These are phyloP conservation scores for Aphelinus atriplicis DNA, from an alignment of 1,140 invertebrate genomes.

Conservation along the genomic window DNA sequence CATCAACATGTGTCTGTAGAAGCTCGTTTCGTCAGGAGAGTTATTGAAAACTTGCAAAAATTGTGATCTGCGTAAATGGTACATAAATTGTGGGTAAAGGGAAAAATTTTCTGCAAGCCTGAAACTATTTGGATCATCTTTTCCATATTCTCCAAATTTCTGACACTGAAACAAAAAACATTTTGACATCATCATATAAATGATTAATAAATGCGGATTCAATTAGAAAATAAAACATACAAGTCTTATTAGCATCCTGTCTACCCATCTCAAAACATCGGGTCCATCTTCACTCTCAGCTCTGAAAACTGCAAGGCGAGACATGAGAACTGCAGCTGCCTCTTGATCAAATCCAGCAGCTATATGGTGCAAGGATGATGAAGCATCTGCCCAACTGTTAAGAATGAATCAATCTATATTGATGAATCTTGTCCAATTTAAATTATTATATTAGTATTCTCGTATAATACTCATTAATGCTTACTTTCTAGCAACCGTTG, in stretches of 20 bases:
- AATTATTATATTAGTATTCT: constrained; percentile 3
- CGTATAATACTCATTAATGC: constrained; percentile 45
- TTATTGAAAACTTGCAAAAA: constrained; percentile 99
- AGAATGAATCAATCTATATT: constrained; percentile 37
- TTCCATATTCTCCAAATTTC: constrained; percentile 98
- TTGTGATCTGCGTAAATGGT: constrained; percentile 96
- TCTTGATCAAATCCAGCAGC: constrained; percentile 98
- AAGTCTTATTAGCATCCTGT: constrained; percentile 96
- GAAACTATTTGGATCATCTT: constrained; percentile 97
- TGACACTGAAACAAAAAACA: constrained; percentile 82
- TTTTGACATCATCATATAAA: constrained; percentile 28
- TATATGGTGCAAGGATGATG: constrained; percentile 81
- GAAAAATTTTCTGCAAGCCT: constrained; percentile 96
- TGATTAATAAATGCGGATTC: neutral
- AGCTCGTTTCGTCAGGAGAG: constrained; percentile 99
- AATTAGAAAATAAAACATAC: constrained; percentile 67
- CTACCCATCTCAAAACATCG: constrained; percentile 97
- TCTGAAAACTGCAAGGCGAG: constrained; percentile 93
- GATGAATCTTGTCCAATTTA: neutral
- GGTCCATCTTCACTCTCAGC: constrained; percentile 96
- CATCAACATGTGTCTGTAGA: constrained; percentile 98
- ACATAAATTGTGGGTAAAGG: constrained; percentile 99
- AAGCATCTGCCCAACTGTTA: constrained; percentile 83
- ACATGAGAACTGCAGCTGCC: constrained; percentile 96
- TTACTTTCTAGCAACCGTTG: constrained; percentile 95